Conservation (phyloP, 2,888 invertebrate genomes). For the Nemurella pictetii region DNA sequence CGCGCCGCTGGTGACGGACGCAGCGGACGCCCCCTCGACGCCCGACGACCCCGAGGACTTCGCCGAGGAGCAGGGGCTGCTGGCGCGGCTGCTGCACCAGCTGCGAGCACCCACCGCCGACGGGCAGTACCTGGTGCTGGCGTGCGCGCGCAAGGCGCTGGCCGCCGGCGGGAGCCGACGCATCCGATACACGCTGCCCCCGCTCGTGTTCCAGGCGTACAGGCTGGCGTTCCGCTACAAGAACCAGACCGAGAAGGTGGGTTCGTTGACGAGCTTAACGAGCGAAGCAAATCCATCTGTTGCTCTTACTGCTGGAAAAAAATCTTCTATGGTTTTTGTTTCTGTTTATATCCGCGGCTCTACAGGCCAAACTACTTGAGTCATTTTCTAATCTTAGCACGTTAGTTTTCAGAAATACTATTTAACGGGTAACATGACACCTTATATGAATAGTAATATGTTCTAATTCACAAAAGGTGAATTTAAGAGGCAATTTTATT, state of each 20-base stretch:
- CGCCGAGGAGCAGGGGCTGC: slow-evolving; percentile 91
- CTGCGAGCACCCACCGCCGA: slow-evolving; percentile 78
- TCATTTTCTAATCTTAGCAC: too few relatives aligned
- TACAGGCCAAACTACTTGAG: too few relatives aligned
- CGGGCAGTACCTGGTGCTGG: slow-evolving; percentile 88
- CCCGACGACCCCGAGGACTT: slow-evolving; percentile 90
- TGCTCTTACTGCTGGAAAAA: too few relatives aligned
- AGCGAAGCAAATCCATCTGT: too few relatives aligned
- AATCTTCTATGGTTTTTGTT: too few relatives aligned
- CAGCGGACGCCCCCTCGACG: slow-evolving; percentile 70
- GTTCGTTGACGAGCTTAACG: slow-evolving; percentile 33
- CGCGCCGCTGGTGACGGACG: slow-evolving; percentile 83
- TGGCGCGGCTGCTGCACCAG: slow-evolving; percentile 87
- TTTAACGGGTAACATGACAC: too few relatives aligned
- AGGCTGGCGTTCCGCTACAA: slow-evolving; percentile 84
- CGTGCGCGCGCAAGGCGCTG: slow-evolving; percentile 84
- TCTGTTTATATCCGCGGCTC: too few relatives aligned
- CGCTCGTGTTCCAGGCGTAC: slow-evolving; percentile 92
- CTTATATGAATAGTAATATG: too few relatives aligned
- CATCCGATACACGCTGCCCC: slow-evolving; percentile 89
- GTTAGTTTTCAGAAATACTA: too few relatives aligned
- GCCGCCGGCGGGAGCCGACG: slow-evolving; percentile 87
- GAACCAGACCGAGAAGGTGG: slow-evolving; percentile 70
- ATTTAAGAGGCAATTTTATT: too few relatives aligned
- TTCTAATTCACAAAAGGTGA: too few relatives aligned